Evolutionary conservation across 2,113 vertebrate genomes (phyloP).

Genomic region (Struthio camelus): DNA sequence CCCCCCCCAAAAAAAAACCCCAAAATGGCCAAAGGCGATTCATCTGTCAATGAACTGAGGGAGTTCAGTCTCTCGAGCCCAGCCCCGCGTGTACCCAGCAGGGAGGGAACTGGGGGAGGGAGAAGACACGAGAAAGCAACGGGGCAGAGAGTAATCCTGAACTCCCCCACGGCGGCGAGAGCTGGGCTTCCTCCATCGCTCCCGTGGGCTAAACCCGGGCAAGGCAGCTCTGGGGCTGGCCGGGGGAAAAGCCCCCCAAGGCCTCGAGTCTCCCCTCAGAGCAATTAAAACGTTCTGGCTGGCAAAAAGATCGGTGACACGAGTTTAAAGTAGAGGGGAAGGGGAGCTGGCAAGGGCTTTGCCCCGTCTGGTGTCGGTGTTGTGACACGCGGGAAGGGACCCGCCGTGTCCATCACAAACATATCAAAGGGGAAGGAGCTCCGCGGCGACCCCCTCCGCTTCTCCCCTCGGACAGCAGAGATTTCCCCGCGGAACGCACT

Average conservation of each 20-base stretch:
- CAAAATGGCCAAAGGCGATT: neutral
- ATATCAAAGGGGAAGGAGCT: neutral
- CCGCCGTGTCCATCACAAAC: neutral
- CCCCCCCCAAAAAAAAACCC: too few relatives aligned
- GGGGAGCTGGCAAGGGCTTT: neutral
- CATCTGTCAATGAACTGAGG: neutral
- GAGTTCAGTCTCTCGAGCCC: neutral
- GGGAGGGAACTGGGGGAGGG: neutral
- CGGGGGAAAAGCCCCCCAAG: too few relatives aligned
- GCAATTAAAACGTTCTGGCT: neutral
- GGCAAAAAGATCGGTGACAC: rapidly evolving
- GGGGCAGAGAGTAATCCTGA: neutral
- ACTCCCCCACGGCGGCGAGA: neutral
- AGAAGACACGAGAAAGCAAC: neutral
- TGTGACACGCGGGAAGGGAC: neutral
- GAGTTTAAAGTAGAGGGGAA: neutral
- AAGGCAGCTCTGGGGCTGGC: too few relatives aligned
- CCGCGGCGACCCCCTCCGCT: neutral
- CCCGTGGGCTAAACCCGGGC: neutral
- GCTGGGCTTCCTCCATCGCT: neutral
- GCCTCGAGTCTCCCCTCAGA: too few relatives aligned
- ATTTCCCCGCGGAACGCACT: neutral
- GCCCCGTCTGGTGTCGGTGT: neutral
- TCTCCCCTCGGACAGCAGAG: too few relatives aligned
- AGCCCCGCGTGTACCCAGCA: neutral